A percentile compares a stretch with the other conserved stretches of the same genome.
phyloP scores from a whole-genome alignment of 2,113 vertebrate species.

The Catharus minimus region DNA sequence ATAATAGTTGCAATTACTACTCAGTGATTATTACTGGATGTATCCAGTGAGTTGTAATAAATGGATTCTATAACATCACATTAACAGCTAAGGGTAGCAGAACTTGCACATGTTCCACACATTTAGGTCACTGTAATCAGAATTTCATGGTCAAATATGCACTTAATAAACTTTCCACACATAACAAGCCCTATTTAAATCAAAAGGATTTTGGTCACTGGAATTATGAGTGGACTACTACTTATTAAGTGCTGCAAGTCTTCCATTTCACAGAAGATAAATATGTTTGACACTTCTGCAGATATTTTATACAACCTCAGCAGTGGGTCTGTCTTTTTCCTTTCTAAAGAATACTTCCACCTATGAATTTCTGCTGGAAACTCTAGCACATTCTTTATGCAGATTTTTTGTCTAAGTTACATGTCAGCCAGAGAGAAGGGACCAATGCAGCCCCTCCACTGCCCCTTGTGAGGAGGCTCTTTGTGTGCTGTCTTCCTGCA shows the following conservation, averaged over 20 bases:
- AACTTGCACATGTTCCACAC: background rate
- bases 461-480: background rate
- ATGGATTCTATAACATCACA: background rate
- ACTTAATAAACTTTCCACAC: background rate
- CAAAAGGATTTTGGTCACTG: background rate
- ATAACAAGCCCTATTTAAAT: background rate
- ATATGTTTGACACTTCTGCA: background rate
- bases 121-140: background rate
- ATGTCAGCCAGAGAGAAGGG: background rate
- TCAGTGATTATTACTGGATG: background rate
- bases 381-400: background rate
- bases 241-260: background rate
- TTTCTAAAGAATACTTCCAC: background rate
- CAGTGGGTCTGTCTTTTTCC: background rate
- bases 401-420: background rate
- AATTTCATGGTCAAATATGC: background rate
- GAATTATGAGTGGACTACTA: background rate
- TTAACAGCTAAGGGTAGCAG: background rate
- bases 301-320: background rate
- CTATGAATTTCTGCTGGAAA: background rate
- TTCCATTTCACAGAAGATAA: background rate
- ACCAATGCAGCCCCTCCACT: background rate
- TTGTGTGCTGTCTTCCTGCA: background rate
- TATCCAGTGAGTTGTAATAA: background rate
- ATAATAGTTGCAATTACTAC: background rate